Evolutionary conservation across 2,113 vertebrate genomes (phyloP), one percentile per base, ranked within the genome.

Genomic region (Lepidothrix coronata): DNA sequence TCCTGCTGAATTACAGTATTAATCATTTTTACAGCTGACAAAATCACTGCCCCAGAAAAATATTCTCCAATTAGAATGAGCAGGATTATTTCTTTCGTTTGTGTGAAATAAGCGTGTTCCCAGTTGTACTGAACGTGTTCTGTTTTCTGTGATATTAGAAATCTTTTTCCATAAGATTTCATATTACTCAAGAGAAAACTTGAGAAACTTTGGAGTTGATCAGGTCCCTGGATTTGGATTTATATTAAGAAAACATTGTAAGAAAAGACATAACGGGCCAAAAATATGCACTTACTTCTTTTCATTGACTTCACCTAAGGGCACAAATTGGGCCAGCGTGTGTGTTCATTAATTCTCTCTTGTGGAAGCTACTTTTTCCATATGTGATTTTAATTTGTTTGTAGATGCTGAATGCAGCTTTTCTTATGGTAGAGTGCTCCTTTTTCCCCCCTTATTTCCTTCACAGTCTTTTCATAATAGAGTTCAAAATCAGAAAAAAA

Each of bases 11-110:
- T 96, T 95, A 75, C 79, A 55, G 88, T 80, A 95, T 97, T 97
- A 97, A 96, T 96, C 96, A 97, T 94, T 96, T 97, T 97, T 96
- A 96, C 93, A 94, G 88, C 96, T 94, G 91, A 95, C 95, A 97
- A 94, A 97, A 97, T 96, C 96, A 96, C 91, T 94, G 96, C 96
- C 94, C 93, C 92, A 92, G 96, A 97, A 97, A 97, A 97, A 97
- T 96, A 97, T 97, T 95, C 95, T 96, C 91, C 96, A 95, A 96
- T 97, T 97, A 96, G 92, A 95, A 96, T 43, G 89, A 96, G 59
- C 7, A 0, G 88, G 96, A 97, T 97, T 97, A 95, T 96, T 96
- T 93, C 96, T 95, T 97, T 96, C 91, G 72, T 96, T 95, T 96
- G 96, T 92, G 96, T 78, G 96, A 95, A 96, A 61, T 94, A 91